A percentile compares a stretch with the other conserved stretches of the same genome.
phyloP scores from a whole-genome alignment of 2,888 invertebrate species.

The Meghimatium bilineatum region DNA sequence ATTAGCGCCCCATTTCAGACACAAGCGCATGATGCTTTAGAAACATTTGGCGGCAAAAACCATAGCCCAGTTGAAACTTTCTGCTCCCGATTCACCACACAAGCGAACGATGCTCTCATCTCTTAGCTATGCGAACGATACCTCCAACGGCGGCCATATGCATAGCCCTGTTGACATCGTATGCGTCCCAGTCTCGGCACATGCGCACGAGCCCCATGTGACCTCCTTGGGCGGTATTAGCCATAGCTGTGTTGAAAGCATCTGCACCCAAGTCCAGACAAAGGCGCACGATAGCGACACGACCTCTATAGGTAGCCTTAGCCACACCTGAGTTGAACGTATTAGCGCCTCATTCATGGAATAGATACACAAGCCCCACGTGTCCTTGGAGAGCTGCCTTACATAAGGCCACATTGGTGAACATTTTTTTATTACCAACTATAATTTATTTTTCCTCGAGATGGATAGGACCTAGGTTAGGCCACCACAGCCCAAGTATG shows the following conservation, averaged over 20 bases:
- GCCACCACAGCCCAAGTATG: constrained; percentile 5
- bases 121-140: too few relatives aligned
- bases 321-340: background rate
- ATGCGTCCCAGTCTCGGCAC: background rate
- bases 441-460: background rate
- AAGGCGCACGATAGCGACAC: background rate
- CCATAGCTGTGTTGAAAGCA: background rate
- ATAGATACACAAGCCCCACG: background rate
- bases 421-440: background rate
- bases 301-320: background rate
- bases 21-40: background rate
- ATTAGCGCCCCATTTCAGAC: background rate
- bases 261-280: background rate
- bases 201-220: background rate
- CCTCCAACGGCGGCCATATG: background rate
- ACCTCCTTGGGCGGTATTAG: background rate
- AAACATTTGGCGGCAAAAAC: background rate
- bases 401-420: background rate
- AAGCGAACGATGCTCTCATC: background rate
- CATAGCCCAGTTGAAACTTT: background rate
- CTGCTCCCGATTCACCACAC: background rate
- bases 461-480: constrained; percentile 13
- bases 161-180: background rate
- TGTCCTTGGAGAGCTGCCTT: background rate
- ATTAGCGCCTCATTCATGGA: background rate